phyloP scores from a whole-genome alignment of 2,113 vertebrate species.

The Hippoglossus stenolepis region DNA sequence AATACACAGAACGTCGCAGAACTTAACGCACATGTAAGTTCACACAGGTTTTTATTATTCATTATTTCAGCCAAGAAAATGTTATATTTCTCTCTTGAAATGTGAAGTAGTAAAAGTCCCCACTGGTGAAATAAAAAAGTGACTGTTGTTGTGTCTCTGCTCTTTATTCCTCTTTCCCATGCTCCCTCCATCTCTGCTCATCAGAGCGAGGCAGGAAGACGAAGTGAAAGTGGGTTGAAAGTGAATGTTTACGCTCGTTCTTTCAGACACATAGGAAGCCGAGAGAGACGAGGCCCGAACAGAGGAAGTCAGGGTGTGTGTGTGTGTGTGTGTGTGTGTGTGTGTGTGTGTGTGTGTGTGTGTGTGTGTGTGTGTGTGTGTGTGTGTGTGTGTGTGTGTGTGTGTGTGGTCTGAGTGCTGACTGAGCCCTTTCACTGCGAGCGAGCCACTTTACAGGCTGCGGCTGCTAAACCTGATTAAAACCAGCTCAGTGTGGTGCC shows the following conservation, averaged over 20 bases:
- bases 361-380: conserved; percentile 48
- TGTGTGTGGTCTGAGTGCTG: conserved; percentile 70
- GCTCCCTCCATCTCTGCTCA: conserved; percentile 1
- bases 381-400: conserved; percentile 49
- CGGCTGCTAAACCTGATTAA: conserved; percentile 50
- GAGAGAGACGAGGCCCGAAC: no score
- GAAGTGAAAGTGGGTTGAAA: conserved; percentile 85
- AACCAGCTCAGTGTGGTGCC: conserved; percentile 39
- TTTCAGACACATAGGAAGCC: conserved; percentile 50
- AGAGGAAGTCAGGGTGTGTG: no score
- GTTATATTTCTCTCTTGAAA: no score
- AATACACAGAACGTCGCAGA: no score
- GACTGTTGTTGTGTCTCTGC: neutral
- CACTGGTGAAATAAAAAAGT: no score
- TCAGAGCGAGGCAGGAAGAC: conserved; percentile 52
- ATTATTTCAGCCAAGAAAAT: no score
- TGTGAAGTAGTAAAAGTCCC: no score
- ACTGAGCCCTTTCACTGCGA: conserved; percentile 59
- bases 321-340: no score
- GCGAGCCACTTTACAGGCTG: conserved; percentile 51
- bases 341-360: conserved; percentile 38
- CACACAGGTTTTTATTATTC: no score
- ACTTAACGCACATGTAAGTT: no score
- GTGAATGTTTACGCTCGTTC: conserved; percentile 75
- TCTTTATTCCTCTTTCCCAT: conserved; percentile 37